Base-by-base conservation (phyloP, 2,797 vertebrate species). In the Bucorvus abyssinicus region DNA sequence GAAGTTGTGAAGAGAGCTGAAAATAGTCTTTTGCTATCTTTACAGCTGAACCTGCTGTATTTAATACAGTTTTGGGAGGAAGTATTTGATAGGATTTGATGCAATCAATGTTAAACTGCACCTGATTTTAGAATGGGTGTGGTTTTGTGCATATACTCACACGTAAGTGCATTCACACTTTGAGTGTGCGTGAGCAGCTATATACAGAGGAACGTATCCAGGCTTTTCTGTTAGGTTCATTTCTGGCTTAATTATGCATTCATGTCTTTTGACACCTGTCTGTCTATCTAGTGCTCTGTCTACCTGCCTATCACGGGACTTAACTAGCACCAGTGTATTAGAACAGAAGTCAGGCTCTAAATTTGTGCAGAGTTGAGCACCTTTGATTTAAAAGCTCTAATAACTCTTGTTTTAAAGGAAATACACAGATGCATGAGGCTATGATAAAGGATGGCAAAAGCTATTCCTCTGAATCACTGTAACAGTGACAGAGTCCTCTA, bases 11-110 rank as follows among this genome's bases (percentile, higher is more conserved):
- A 85, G 84, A 89, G 81, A 85, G 38, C 38, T 7, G 26, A 90
- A 95, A 94, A 93, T 24, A 88, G 69, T 29, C 49, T 44, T 82
- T 90, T 95, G 56, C 88, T 94, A 40, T 82, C 78, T 96, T 95
- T 89, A 65, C 86, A 95, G 42, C 64, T 60, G 70, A 77, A 74
- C 70, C 45, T 84, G 22, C 74, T 56, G 49, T 44, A 70, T 67
- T 75, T 90, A 87, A 69, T 83, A 57, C 24, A 67, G 24, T 61
- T 76, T 89, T 24, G 42, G 47, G 64, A 63, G 53, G 76, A 89
- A 84, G 42, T 7, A 7, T 90, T 50, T 70, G 86, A 22, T 44
- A 70, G 32, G 10, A 68, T 63, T 88, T 74, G 74, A 78, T 92
- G 49, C 38, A 69, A 64, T 91, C 56, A 65, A 13, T 88, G 74